These are phyloP conservation scores for Ahaetulla prasina DNA, from an alignment of 2,113 vertebrate species.

Conservation along the genomic window DNA sequence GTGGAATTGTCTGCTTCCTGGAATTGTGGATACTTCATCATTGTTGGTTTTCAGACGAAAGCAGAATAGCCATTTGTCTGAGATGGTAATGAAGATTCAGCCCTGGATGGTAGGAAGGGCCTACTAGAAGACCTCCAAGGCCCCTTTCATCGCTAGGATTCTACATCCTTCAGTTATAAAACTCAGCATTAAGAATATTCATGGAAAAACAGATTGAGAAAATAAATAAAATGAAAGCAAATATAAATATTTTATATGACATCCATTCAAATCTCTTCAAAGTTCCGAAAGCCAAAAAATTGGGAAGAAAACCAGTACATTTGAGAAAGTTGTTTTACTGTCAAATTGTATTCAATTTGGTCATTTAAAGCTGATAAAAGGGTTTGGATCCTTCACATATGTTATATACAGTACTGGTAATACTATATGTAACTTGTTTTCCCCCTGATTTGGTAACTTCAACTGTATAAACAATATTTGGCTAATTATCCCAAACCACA, in stretches of 20 bases:
- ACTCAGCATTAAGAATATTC: not conserved
- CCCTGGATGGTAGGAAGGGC: not conserved
- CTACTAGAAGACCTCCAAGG: not conserved
- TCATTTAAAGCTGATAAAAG: not conserved
- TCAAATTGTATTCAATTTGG: not conserved
- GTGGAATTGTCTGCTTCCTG: not conserved
- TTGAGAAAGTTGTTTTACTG: not conserved
- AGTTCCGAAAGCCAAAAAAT: not conserved
- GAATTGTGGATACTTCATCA: not conserved
- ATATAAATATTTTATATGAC: not conserved
- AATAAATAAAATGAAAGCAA: not conserved
- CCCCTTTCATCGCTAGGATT: not conserved
- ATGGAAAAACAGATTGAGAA: not conserved
- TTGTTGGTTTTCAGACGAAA: not conserved
- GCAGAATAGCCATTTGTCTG: not conserved
- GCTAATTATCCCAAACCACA: not conserved
- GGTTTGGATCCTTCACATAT: not conserved
- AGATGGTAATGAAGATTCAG: not conserved
- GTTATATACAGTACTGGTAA: not conserved
- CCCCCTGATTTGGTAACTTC: not conserved
- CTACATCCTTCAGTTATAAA: not conserved
- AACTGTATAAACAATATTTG: not conserved
- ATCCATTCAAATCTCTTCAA: not conserved
- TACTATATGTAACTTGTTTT: not conserved
- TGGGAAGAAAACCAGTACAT: not conserved